These are phyloP conservation scores for Saccostrea glomerata DNA, from an alignment of 1,140 invertebrate genomes.

Conservation along the genomic window DNA sequence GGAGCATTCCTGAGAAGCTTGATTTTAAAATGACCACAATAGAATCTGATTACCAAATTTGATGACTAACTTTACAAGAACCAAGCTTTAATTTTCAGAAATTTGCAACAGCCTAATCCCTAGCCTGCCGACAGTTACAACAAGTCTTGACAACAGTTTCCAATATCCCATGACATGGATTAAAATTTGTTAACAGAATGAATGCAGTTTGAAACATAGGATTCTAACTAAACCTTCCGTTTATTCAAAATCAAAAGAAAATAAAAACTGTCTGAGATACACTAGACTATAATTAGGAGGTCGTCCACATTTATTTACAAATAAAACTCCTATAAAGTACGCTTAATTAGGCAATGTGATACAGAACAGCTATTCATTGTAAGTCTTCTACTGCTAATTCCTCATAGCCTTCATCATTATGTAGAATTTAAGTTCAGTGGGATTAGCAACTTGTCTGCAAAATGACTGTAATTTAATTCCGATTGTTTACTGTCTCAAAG, in stretches of 20 bases:
- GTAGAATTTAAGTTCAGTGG: constrained; percentile 9
- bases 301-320: constrained; percentile 37
- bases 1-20: constrained; percentile 5
- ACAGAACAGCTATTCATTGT: constrained; percentile 24
- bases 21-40: constrained; percentile 16
- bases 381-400: constrained; percentile 16
- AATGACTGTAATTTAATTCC: constrained; percentile 27
- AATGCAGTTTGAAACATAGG: constrained; percentile 2
- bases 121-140: background rate
- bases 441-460: constrained; percentile 29
- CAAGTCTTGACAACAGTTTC: constrained; percentile 27
- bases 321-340: constrained; percentile 41
- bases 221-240: background rate
- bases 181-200: constrained; percentile 2
- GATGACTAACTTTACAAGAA: constrained; percentile 32
- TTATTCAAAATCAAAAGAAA: constrained; percentile 38
- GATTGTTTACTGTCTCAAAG: background rate
- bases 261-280: constrained; percentile 33
- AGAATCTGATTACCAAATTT: constrained; percentile 20
- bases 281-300: constrained; percentile 40
- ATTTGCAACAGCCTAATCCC: constrained; percentile 12
- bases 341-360: constrained; percentile 31
- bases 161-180: constrained; percentile 6
- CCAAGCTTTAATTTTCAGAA: constrained; percentile 24
- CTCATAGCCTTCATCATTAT: constrained; percentile 36